A percentile compares a stretch with the other conserved stretches of the same genome.
phyloP scores from a whole-genome alignment of 2,888 invertebrate genomes.

The Ennomos fuscantarius region DNA sequence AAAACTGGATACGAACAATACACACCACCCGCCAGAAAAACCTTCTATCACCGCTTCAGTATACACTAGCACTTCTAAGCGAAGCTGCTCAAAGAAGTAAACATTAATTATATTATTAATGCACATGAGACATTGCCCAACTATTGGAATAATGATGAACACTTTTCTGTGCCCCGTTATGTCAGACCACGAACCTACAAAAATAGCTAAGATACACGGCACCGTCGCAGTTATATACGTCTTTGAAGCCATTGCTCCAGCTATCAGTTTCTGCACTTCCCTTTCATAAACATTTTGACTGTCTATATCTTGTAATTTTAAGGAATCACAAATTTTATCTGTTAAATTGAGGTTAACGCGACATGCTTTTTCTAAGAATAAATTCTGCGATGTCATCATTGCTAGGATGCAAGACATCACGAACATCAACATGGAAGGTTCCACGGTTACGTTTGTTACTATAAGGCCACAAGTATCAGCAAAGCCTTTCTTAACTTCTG shows the following conservation, averaged over 20 bases:
- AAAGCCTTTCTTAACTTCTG: constrained; percentile 43
- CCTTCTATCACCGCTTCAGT: constrained; percentile 91
- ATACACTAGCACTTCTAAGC: constrained; percentile 90
- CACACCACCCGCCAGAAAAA: constrained; percentile 92
- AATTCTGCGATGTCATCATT: constrained; percentile 90
- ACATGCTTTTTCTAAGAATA: constrained; percentile 93
- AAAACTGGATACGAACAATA: constrained; percentile 92
- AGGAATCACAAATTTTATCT: constrained; percentile 88
- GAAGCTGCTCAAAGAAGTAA: constrained; percentile 89
- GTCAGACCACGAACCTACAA: constrained; percentile 91
- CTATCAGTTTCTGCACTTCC: constrained; percentile 88
- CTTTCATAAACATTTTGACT: constrained; percentile 79
- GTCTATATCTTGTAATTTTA: constrained; percentile 87
- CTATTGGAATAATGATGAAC: constrained; percentile 89
- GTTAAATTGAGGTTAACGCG: constrained; percentile 90
- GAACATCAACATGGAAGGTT: constrained; percentile 64
- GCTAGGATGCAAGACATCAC: constrained; percentile 72
- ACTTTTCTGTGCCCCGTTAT: constrained; percentile 88
- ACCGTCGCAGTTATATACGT: constrained; percentile 92
- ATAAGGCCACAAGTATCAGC: constrained; percentile 45
- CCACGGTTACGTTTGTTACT: constrained; percentile 62
- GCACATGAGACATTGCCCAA: constrained; percentile 89
- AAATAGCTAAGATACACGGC: constrained; percentile 90
- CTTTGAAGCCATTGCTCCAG: constrained; percentile 91
- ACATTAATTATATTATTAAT: constrained; percentile 90